phyloP scores from a whole-genome alignment of 2,888 invertebrate species.

The Dilophus febrilis region DNA sequence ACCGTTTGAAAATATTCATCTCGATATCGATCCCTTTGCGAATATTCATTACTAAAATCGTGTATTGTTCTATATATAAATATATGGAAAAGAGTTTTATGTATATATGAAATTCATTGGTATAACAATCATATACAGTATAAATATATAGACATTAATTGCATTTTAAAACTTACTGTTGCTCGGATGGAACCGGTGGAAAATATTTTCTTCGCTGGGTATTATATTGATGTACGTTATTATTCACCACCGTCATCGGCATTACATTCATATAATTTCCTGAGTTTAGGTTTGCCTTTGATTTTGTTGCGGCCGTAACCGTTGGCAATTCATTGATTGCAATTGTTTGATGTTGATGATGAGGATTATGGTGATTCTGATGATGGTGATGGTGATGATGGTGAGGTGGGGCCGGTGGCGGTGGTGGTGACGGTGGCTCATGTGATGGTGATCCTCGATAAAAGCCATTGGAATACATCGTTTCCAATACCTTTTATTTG shows the following conservation, averaged over 20 bases:
- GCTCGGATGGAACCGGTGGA: constrained; percentile 21
- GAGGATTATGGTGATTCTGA: neutral
- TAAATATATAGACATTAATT: too few species aligned
- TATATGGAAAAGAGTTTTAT: too few species aligned
- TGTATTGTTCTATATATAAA: too few species aligned
- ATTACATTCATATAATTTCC: constrained; percentile 28
- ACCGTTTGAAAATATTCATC: too few species aligned
- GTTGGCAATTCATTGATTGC: too few species aligned
- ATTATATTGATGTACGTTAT: too few species aligned
- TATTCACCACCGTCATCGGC: constrained; percentile 27
- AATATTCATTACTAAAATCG: too few species aligned
- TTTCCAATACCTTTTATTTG: neutral
- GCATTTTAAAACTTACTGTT: constrained; percentile 21
- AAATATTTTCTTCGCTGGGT: constrained; percentile 25
- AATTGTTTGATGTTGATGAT: neutral
- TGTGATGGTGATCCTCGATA: neutral
- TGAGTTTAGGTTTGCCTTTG: constrained; percentile 17
- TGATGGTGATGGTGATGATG: neutral
- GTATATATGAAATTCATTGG: too few species aligned
- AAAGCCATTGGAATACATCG: neutral
- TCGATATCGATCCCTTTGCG: too few species aligned
- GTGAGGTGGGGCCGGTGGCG: neutral
- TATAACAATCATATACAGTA: too few species aligned
- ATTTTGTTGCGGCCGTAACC: constrained; percentile 8
- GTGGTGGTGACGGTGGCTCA: too few species aligned